Evolutionary conservation across 2,113 vertebrate genomes (phyloP).

Genomic region (Elephas maximus): DNA sequence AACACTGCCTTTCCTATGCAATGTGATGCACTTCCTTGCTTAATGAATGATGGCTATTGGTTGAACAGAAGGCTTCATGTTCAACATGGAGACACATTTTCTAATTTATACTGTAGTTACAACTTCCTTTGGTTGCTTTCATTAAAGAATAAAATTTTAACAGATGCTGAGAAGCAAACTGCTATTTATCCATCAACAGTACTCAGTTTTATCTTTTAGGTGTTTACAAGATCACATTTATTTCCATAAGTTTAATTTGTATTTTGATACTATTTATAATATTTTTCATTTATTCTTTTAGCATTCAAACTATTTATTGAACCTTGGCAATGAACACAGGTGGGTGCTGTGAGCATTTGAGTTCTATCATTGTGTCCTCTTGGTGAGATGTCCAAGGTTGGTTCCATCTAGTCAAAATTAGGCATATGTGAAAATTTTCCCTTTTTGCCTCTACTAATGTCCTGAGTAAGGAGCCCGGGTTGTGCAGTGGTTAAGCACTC

Average conservation of each 20-base stretch:
- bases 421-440: neutral
- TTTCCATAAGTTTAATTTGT: neutral
- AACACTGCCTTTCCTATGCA: neutral
- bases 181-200: neutral
- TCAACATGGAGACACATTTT: constrained; percentile 62
- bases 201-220: neutral
- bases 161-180: neutral
- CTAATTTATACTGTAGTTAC: constrained; percentile 66
- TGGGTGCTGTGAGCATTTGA: neutral
- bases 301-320: neutral
- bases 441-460: neutral
- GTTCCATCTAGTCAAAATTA: neutral
- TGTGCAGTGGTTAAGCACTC: neutral
- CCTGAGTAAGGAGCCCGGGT: neutral
- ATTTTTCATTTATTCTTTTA: neutral
- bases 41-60: constrained; percentile 64
- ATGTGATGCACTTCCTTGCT: neutral
- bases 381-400: neutral
- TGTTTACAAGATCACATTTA: neutral
- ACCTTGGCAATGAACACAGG: neutral
- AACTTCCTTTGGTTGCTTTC: constrained; percentile 75
- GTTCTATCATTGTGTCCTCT: neutral
- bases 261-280: constrained; percentile 6
- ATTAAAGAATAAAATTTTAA: constrained; percentile 61
- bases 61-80: neutral